Percentiles rank a stretch among this genome's conserved stretches.
phyloP scores from a whole-genome alignment of 2,888 invertebrate species.

The Polylopha cassiicola region DNA sequence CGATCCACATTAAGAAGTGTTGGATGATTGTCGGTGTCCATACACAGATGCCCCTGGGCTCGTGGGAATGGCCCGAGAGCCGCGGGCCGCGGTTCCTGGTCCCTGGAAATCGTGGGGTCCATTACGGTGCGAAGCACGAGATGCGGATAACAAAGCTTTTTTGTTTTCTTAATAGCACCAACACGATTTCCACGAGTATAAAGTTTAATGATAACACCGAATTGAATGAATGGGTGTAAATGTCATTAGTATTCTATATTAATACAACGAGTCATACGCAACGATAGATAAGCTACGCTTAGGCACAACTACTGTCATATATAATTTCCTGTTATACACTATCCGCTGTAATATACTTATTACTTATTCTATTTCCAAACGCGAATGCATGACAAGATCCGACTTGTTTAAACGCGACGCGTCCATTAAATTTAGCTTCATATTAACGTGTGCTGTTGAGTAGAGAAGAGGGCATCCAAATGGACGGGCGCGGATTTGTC shows the following conservation, averaged over 20 bases:
- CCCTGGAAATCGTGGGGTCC: conserved; percentile 42
- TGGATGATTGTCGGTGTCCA: conserved; percentile 29
- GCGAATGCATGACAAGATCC: conserved; percentile 47
- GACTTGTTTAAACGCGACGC: conserved; percentile 53
- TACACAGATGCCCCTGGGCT: conserved; percentile 30
- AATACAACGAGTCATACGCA: conserved; percentile 28
- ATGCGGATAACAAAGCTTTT: neutral
- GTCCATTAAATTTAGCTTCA: conserved; percentile 14
- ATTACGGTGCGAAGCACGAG: too few relatives aligned
- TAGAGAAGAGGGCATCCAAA: conserved; percentile 35
- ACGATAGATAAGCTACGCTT: conserved; percentile 40
- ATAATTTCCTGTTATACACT: conserved; percentile 21
- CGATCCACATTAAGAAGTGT: too few relatives aligned
- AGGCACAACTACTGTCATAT: conserved; percentile 25
- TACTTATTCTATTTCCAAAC: conserved; percentile 22
- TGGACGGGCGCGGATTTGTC: conserved; percentile 68
- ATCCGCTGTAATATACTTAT: conserved; percentile 11
- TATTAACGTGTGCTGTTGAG: conserved; percentile 21
- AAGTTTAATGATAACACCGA: conserved; percentile 10
- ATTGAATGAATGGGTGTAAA: conserved; percentile 13
- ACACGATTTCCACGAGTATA: conserved; percentile 1
- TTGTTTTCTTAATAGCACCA: conserved; percentile 1
- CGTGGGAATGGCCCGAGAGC: conserved; percentile 44
- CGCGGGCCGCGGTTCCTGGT: conserved; percentile 45
- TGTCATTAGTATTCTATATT: conserved; percentile 2